Evolutionary conservation across 2,797 vertebrate species (phyloP), one percentile per base, ranked within the genome.

Genomic region (Galagoides demidoff): DNA sequence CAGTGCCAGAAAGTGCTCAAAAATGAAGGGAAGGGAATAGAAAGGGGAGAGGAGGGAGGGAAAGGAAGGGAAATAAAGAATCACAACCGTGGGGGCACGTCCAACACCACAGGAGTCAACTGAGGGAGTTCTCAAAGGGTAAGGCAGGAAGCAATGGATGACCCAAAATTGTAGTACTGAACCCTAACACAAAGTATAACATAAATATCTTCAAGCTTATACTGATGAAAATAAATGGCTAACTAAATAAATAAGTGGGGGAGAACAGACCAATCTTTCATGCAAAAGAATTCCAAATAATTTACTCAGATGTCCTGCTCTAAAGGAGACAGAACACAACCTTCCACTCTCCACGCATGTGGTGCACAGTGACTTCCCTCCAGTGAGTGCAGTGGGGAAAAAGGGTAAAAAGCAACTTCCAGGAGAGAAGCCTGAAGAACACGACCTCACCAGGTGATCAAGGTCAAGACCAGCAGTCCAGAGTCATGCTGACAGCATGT

Each of bases 261-360:
- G 29, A 57, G 34, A 71, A 25, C 0, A 78, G 64, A 79, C 45
- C 43, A 7, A 64, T 20, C 37, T 22, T 19, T 49, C 31, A 2
- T 1, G 23, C n/a, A n/a, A 49, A 81, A 39, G 57, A 57, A 39
- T 12, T 25, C 23, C n/a, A 31, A 39, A n/a, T 45, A n/a, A 85
- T 17, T 39, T 27, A 7, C 11, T 7, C 2, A 29, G 14, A 78
- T 4, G 13, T 1, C 43, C 37, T 59, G 59, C 13, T 34, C 43
- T 19, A 49, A 52, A 0, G 2, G 3, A 27, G 29, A n/a, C 0
- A 22, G 45, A 37, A 10, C 37, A 3, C 0, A 8, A 27, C n/a
- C 34, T 88, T n/a, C 22, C 11, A 1, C 3, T 77, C 4, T 70
- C 52, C 9, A 13, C 1, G 14, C 20, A 52, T 8, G 43, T 27